These are phyloP conservation scores for Limnephilus rhombicus DNA, from an alignment of 2,888 invertebrate species.

Conservation along the genomic window DNA sequence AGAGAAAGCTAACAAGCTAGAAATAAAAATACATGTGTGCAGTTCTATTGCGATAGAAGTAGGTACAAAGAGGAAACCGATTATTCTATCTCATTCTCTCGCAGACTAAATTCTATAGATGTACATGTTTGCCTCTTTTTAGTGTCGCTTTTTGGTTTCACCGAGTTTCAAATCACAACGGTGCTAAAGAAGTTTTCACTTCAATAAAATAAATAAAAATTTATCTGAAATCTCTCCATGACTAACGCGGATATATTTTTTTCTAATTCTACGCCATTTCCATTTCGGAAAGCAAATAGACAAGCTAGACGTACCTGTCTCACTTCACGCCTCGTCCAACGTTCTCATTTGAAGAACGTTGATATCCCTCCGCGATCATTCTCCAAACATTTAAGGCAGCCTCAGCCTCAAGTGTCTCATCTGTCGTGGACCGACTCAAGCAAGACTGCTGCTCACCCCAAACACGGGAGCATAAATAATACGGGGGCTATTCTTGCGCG, in stretches of 20 bases:
- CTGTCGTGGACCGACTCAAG: constrained; percentile 22
- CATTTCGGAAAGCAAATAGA: neutral
- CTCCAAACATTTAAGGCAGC: constrained; percentile 55
- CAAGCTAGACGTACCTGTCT: neutral
- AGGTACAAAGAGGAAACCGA: no score
- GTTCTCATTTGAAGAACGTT: constrained; percentile 29
- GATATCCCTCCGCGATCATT: constrained; percentile 52
- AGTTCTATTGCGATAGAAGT: no score
- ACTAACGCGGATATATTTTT: neutral
- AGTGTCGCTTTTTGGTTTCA: no score
- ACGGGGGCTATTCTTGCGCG: constrained; percentile 55
- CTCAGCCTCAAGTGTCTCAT: constrained; percentile 26
- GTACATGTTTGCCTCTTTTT: no score
- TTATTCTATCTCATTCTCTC: no score
- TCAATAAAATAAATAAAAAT: no score
- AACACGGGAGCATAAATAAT: constrained; percentile 58
- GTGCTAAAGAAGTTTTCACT: no score
- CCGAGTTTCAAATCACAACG: no score
- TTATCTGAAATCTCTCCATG: neutral
- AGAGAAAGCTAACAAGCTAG: no score
- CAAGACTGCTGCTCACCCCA: constrained; percentile 20
- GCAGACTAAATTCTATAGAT: no score
- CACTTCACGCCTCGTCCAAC: neutral
- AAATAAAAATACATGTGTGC: no score
- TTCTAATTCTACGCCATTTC: neutral